Percentiles rank a stretch among this genome's conserved stretches.
phyloP scores from a whole-genome alignment of 2,797 vertebrate genomes.

The Falco naumanni region DNA sequence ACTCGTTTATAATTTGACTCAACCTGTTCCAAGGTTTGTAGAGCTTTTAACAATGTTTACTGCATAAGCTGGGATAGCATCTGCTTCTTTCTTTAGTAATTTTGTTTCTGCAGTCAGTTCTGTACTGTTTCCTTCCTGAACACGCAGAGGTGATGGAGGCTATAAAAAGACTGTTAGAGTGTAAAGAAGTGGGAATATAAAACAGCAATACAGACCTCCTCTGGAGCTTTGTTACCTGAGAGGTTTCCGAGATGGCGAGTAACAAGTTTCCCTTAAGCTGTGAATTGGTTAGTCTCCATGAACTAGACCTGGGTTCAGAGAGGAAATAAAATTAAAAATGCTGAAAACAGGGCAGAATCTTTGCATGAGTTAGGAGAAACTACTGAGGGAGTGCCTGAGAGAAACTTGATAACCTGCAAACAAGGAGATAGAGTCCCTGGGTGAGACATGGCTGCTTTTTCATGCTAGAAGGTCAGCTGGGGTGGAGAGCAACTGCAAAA shows the following conservation, averaged over 20 bases:
- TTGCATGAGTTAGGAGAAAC: not conserved
- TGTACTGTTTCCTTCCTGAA: slow-evolving; percentile 2
- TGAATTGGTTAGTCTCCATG: not conserved
- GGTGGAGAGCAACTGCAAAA: not conserved
- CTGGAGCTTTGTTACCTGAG: not conserved
- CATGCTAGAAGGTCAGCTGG: not conserved
- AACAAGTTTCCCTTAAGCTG: not conserved
- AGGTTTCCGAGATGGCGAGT: not conserved
- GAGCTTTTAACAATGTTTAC: not conserved
- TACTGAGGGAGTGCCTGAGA: accelerated
- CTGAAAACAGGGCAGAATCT: not conserved
- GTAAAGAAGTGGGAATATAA: not conserved
- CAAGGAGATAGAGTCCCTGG: not conserved
- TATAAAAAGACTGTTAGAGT: not conserved
- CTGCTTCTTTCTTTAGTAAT: not conserved
- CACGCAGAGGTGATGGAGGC: not conserved
- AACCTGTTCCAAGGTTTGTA: not conserved
- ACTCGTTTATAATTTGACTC: not conserved
- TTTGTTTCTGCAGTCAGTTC: not conserved
- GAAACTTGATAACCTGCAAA: not conserved
- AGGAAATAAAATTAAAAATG: not conserved
- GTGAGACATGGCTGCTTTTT: not conserved
- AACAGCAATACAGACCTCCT: not conserved
- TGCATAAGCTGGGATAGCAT: not conserved
- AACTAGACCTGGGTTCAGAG: not conserved